Evolutionary conservation across 2,113 vertebrate species (phyloP), one percentile per base, ranked within the genome.

Genomic region (Setophaga coronata): DNA sequence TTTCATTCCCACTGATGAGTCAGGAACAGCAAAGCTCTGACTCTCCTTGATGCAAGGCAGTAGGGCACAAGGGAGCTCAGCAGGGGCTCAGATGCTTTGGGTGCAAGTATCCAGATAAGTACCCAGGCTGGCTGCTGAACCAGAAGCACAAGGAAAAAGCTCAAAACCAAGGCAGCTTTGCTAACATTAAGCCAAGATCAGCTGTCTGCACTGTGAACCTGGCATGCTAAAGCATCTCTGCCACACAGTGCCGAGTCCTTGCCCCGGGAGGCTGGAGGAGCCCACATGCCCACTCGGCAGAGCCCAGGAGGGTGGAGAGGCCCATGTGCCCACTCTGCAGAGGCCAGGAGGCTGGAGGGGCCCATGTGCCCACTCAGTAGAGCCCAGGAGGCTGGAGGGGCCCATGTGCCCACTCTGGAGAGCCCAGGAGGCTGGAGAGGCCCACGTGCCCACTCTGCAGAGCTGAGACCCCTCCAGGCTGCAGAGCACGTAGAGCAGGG

Each of bases 41-140:
- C 72, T 93, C 86, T 93, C 93, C 94, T 92, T 89, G 79, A 51
- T 19, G 67, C 67, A 38, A 57, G 76, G 86, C 81, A 57, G 34
- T 5, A 83, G 86, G 86, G 60, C 90, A 81, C 50, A 15, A 33
- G 54, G 48, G 66, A 80, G 28, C 40, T 42, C 40, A 47, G 70
- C 38, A 24, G 18, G 25, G 57, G 12, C 69, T 89, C 74, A 42
- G 20, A 10, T 26, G 3, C 40, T 85, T 17, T 5, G 45, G 48
- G n/a, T 1, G 1, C 43, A 56, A 67, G 14, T 6, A 74, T 18
- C 4, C 47, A 50, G 72, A 7, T 12, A 64, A 11, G 29, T 3
- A 61, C 33, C 28, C 43, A 47, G 64, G 34, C n/a, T 43, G 9
- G 0, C 40, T 29, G 24, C 28, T 14, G 53, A 85, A 15, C 78